Percentiles rank a stretch among this genome's conserved stretches.
phyloP scores from a whole-genome alignment of 1,140 invertebrate species.

The Eurosta solidaginis region DNA sequence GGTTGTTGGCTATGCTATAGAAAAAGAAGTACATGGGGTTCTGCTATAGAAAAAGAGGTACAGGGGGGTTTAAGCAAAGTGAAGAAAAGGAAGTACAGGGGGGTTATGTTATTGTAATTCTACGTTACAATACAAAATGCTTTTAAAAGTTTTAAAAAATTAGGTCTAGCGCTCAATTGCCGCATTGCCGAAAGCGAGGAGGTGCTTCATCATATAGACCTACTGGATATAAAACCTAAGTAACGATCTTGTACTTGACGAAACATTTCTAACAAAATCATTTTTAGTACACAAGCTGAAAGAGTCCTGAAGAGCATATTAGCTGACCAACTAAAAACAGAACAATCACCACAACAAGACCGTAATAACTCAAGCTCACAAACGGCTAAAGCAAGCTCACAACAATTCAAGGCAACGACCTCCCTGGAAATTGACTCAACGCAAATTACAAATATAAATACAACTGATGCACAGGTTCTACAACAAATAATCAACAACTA shows the following conservation, averaged over 20 bases:
- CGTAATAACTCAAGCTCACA: no score
- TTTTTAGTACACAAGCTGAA: no score
- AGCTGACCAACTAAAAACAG: not conserved
- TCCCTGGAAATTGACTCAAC: not conserved
- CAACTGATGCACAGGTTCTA: not conserved
- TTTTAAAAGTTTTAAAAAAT: not conserved
- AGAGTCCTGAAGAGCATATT: no score
- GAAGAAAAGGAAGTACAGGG: no score
- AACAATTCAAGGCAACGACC: not conserved
- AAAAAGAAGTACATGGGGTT: no score
- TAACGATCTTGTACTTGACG: no score
- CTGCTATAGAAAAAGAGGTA: no score
- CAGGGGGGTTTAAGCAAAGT: no score
- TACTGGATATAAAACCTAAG: constrained; percentile 65
- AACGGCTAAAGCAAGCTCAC: not conserved
- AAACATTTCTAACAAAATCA: no score
- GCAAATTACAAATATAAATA: not conserved
- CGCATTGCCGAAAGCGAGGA: constrained; percentile 58
- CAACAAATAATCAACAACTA: constrained; percentile 20
- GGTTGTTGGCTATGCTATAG: no score
- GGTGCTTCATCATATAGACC: constrained; percentile 66
- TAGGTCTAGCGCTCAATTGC: constrained; percentile 57
- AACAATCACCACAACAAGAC: not conserved
- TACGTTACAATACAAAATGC: no score
- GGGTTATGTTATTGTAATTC: no score